These are phyloP conservation scores for Iphiclides podalirius DNA, from an alignment of 2,888 invertebrate species.

Conservation along the genomic window DNA sequence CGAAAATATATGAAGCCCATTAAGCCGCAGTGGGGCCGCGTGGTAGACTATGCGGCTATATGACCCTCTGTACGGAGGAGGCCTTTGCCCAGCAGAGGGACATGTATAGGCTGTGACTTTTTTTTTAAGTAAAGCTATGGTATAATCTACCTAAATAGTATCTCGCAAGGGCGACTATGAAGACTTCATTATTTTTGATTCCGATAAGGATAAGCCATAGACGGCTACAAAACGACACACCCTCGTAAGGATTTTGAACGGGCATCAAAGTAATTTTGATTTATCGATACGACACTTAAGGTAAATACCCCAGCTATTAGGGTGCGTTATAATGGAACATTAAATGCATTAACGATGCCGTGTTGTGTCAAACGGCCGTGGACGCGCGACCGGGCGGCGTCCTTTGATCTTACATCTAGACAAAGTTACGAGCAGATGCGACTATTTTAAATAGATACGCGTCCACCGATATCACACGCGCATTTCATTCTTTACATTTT, in stretches of 20 bases:
- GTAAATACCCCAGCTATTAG: slow-evolving; percentile 23
- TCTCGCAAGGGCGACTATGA: too few species aligned
- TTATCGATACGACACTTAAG: slow-evolving; percentile 11
- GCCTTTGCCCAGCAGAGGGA: too few species aligned
- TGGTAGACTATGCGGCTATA: too few species aligned
- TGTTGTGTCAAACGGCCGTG: slow-evolving; percentile 25
- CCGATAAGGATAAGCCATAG: too few species aligned
- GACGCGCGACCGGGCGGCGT: slow-evolving; percentile 17
- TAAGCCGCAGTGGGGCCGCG: too few species aligned
- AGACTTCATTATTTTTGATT: too few species aligned
- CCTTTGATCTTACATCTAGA: slow-evolving; percentile 30
- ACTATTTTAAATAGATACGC: slow-evolving; percentile 4
- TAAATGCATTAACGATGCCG: slow-evolving; percentile 31
- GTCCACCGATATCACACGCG: background rate
- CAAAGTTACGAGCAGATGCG: background rate
- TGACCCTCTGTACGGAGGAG: too few species aligned
- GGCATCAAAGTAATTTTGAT: slow-evolving; percentile 16
- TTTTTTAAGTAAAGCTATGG: too few species aligned
- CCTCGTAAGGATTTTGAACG: background rate
- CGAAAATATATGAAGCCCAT: too few species aligned
- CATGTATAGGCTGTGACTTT: too few species aligned
- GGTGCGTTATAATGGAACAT: slow-evolving; percentile 28
- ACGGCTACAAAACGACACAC: too few species aligned
- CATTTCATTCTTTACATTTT: background rate
- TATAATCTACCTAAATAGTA: too few species aligned